These are phyloP conservation scores for Maniola jurtina DNA, from an alignment of 1,140 invertebrate species.

Conservation along the genomic window DNA sequence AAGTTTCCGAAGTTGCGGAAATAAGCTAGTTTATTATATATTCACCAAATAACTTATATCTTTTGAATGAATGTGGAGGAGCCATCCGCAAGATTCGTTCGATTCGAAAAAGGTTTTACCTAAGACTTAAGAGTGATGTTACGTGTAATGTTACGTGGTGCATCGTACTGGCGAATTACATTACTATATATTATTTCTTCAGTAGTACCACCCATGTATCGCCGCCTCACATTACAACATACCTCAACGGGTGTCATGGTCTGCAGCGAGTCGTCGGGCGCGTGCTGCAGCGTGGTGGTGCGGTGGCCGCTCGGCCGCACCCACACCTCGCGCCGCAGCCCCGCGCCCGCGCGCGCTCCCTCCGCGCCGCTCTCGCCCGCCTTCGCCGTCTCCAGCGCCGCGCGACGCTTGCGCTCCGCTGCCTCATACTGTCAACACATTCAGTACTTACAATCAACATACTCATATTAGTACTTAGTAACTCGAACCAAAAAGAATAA, in stretches of 20 bases:
- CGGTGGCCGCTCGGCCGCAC: constrained; percentile 84
- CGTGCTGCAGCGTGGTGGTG: constrained; percentile 79
- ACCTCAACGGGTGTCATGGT: constrained; percentile 87
- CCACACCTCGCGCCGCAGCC: constrained; percentile 88
- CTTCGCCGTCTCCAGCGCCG: constrained; percentile 74
- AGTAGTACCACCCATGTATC: too few relatives aligned
- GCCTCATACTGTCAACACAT: constrained; percentile 83
- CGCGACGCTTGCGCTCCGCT: constrained; percentile 86
- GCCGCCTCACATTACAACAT: constrained; percentile 26
- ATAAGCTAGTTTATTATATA: too few relatives aligned
- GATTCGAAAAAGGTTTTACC: not conserved
- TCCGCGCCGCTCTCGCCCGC: constrained; percentile 42
- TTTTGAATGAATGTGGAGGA: too few relatives aligned
- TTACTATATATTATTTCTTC: too few relatives aligned
- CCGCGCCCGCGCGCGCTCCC: constrained; percentile 32
- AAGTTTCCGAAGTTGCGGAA: too few relatives aligned
- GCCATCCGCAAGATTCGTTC: not conserved
- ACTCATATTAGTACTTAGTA: too few relatives aligned
- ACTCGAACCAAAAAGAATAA: too few relatives aligned
- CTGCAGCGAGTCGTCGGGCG: constrained; percentile 82
- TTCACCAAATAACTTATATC: too few relatives aligned
- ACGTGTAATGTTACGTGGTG: too few relatives aligned
- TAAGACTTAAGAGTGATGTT: too few relatives aligned
- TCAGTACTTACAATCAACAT: not conserved
- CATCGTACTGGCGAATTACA: too few relatives aligned